phyloP scores from a whole-genome alignment of 2,113 vertebrate genomes.

The Aldabrachelys gigantea region DNA sequence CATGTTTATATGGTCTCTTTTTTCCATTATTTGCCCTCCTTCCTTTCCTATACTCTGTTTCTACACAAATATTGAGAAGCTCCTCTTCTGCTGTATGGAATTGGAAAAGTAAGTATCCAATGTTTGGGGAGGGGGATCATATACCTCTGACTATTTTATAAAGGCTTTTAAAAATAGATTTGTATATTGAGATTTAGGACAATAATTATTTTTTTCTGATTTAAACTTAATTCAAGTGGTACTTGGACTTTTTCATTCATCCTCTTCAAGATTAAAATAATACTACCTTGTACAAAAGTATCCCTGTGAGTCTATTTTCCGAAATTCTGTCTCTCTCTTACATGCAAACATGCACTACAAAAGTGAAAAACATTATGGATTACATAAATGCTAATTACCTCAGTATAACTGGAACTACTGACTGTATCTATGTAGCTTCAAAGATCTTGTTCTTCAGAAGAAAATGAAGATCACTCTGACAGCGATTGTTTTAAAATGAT shows the following conservation, averaged over 20 bases:
- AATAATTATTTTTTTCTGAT: not conserved
- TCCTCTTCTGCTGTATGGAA: not conserved
- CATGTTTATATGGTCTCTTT: not conserved
- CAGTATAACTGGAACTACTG: slow-evolving; percentile 13
- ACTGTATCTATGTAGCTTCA: slow-evolving; percentile 45
- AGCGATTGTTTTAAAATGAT: slow-evolving; percentile 48
- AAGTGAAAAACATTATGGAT: not conserved
- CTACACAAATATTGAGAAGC: not conserved
- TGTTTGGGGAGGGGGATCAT: not conserved
- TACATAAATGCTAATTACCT: slow-evolving; percentile 35
- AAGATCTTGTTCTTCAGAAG: slow-evolving; percentile 45
- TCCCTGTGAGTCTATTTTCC: not conserved
- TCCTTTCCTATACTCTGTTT: not conserved
- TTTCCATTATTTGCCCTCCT: not conserved
- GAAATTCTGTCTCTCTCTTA: not conserved
- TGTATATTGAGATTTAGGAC: not conserved
- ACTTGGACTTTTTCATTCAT: not conserved
- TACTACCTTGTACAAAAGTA: not conserved
- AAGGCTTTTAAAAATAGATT: not conserved
- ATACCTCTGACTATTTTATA: not conserved
- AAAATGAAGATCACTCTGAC: slow-evolving; percentile 47
- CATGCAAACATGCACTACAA: not conserved
- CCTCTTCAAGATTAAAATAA: not conserved
- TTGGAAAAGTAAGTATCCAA: not conserved
- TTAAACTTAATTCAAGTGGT: not conserved